Percentiles rank a stretch among this genome's conserved stretches.
Evolutionary conservation across 2,888 invertebrate genomes (phyloP).

Genomic region (Diarsia brunnea): DNA sequence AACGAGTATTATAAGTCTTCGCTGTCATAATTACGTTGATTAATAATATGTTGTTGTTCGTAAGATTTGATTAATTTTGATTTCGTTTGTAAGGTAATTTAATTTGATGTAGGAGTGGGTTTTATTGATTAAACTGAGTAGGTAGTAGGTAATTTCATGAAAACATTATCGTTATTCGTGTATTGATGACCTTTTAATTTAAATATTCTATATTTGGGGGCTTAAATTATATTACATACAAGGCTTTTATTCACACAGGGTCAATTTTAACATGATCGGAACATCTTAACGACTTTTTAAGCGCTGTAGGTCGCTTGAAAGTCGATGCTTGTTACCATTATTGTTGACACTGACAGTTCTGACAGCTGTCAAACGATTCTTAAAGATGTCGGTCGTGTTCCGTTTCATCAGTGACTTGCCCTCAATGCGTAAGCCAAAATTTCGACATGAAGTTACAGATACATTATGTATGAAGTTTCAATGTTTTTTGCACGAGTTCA

Average conservation of each 20-base stretch:
- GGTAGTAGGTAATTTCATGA: not conserved
- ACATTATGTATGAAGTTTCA: not conserved
- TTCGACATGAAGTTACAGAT: not conserved
- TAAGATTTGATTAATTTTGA: constrained; percentile 19
- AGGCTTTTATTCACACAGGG: not conserved
- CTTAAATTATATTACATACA: not conserved
- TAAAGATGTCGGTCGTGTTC: not conserved
- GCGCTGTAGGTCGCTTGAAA: not conserved
- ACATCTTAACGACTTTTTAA: not conserved
- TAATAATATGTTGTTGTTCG: constrained; percentile 4
- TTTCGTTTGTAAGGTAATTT: not conserved
- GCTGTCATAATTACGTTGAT: constrained; percentile 4
- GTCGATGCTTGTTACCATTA: no score
- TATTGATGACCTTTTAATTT: not conserved
- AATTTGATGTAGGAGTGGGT: not conserved
- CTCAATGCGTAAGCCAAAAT: not conserved
- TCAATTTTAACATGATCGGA: not conserved
- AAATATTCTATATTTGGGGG: not conserved
- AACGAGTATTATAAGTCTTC: not conserved
- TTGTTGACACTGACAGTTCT: not conserved
- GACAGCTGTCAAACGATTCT: not conserved
- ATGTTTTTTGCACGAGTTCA: not conserved
- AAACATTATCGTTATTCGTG: not conserved
- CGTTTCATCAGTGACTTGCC: not conserved
- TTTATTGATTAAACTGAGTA: constrained; percentile 5